Conservation (phyloP, 2,113 vertebrate species). For the Coturnix japonica region DNA sequence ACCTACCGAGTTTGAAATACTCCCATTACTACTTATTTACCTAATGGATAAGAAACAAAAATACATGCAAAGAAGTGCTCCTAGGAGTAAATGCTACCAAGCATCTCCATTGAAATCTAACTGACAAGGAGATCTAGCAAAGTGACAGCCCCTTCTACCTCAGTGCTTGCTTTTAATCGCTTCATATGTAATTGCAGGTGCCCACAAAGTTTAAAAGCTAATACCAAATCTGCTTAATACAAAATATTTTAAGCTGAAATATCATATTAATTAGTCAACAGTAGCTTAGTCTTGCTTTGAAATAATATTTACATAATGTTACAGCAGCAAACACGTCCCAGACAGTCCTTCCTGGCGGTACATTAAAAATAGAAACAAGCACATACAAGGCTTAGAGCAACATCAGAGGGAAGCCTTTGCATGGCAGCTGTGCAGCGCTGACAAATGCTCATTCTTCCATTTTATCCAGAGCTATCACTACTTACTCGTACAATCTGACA, state of each 20-base stretch:
- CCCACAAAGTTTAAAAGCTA: not conserved
- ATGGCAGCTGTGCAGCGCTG: not conserved
- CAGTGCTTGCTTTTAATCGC: not conserved
- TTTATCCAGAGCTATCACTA: not conserved
- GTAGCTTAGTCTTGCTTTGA: not conserved
- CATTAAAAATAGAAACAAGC: not conserved
- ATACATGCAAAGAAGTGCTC: not conserved
- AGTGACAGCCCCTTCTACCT: not conserved
- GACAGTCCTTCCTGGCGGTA: not conserved
- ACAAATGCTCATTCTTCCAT: not conserved
- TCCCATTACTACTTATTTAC: not conserved
- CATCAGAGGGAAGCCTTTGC: not conserved
- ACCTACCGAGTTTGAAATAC: not conserved
- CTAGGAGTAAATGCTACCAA: not conserved
- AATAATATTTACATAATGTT: slow-evolving; percentile 11
- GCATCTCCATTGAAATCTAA: not conserved
- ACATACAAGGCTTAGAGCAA: not conserved
- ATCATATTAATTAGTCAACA: not conserved
- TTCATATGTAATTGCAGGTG: not conserved
- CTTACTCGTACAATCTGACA: not conserved
- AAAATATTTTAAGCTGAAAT: not conserved
- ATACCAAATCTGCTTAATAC: not conserved
- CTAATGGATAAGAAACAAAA: slow-evolving; percentile 18
- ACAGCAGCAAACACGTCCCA: not conserved
- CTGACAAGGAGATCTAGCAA: not conserved